These are phyloP conservation scores for Eristalis arbustorum DNA, from an alignment of 2,888 invertebrate genomes.

Conservation along the genomic window DNA sequence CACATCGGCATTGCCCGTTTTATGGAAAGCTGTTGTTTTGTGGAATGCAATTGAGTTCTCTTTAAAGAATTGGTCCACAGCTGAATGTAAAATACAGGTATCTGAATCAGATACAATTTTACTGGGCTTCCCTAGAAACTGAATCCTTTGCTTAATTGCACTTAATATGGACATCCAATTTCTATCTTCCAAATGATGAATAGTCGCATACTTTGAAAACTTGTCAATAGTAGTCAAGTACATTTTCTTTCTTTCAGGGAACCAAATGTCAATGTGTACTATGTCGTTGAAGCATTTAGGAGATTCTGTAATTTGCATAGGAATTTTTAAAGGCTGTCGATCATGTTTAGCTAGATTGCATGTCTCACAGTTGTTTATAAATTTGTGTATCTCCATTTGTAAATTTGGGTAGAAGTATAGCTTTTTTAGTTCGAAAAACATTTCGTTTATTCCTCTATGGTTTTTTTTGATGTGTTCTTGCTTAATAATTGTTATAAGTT, in stretches of 20 bases:
- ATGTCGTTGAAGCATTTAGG: background rate
- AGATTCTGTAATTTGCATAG: background rate
- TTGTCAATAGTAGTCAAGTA: background rate
- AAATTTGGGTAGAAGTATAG: conserved; percentile 2
- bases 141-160: too few species aligned
- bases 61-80: too few species aligned
- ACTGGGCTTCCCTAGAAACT: too few species aligned
- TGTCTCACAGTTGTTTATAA: conserved; percentile 42
- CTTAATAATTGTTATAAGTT: conserved; percentile 1
- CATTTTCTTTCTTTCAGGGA: background rate
- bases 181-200: too few species aligned
- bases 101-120: too few species aligned
- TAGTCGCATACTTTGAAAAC: background rate
- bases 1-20: too few species aligned
- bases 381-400: conserved; percentile 39
- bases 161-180: too few species aligned
- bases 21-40: too few species aligned
- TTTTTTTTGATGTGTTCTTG: background rate
- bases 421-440: conserved; percentile 23
- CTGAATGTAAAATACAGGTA: too few species aligned
- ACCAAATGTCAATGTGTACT: background rate
- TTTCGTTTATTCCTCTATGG: conserved; percentile 6
- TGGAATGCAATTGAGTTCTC: too few species aligned
- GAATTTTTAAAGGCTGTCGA: background rate
- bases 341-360: conserved; percentile 46